Conservation (phyloP, 2,113 vertebrate species). For the Cinclus mexicanus region DNA sequence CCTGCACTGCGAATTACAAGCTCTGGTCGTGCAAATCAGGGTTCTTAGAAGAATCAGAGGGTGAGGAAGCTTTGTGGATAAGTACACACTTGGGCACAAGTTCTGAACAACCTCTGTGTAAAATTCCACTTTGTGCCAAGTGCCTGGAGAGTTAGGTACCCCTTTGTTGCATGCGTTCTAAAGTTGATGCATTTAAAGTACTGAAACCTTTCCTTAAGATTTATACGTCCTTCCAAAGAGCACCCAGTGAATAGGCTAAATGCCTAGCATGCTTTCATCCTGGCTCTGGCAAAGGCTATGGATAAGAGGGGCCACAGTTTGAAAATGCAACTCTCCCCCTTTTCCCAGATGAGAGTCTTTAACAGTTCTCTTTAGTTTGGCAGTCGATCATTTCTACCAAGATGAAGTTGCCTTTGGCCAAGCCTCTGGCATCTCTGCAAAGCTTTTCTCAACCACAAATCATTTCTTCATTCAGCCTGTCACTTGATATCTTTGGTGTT, state of each 20-base stretch:
- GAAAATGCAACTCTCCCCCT: background rate
- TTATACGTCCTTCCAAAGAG: background rate
- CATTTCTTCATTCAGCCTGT: constrained; percentile 46
- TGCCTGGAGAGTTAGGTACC: background rate
- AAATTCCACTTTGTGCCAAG: background rate
- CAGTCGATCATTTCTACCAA: background rate
- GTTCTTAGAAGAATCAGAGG: background rate
- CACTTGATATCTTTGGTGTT: constrained; percentile 25
- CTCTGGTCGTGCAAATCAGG: background rate
- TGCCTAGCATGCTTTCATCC: background rate
- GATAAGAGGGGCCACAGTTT: background rate
- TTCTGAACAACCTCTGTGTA: background rate
- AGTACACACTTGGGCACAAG: background rate
- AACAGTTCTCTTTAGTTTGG: background rate
- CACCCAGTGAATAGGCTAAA: background rate
- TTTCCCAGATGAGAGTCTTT: background rate
- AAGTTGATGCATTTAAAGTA: background rate
- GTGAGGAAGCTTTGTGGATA: background rate
- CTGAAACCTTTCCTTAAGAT: constrained; percentile 1
- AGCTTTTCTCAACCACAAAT: constrained; percentile 52
- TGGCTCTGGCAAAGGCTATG: background rate
- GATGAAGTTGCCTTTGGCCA: constrained; percentile 31
- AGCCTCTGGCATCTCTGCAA: constrained; percentile 12
- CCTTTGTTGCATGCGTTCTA: background rate
- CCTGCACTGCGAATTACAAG: background rate